Base-by-base conservation (phyloP, 2,888 invertebrate genomes). In the Orchesella flavescens region DNA sequence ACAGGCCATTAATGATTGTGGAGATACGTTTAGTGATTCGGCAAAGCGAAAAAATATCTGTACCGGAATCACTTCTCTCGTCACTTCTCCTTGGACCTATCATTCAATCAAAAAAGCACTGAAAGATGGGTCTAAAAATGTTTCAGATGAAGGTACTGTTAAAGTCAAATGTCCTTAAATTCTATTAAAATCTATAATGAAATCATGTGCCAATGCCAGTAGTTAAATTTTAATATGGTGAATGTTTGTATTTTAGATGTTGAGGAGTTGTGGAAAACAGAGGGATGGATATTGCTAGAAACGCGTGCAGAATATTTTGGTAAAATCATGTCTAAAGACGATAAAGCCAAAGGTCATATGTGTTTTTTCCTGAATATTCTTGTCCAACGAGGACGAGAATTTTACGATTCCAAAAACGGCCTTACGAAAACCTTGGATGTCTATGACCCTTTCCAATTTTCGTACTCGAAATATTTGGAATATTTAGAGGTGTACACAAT, bases 271-370 rank as follows among this genome's bases (percentile, higher is more conserved):
- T 85, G 84, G 82, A 57, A 72, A 1, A 34, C 76, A 1, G 86
- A 86, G 69, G 85, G 85, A 13, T 76, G 84, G 77, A 15, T 77
- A 10, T 49, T 86, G 23, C n/a, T 86, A 7, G 86, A 86, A 65
- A 68, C 68, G 0, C 55, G 86, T 34, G 15, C 85, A n/a, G 10
- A 82, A 86, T 19, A 69, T 44, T 15, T 43, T 86, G 57, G 23
- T 68, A 0, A 61, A 34, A 23, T 0, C 43, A 2, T 75, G 43
- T 53, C 34, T n/a, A 49, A 49, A 49, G 49, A n/a, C 12, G 49
- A 15, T 10, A 49, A 1, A 49, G 15, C 13, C 17, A 17, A 49
- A 59, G 66, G 69, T 43, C 71, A 24, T n/a, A 12, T 82, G 12
- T 80, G 69, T 53, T 43, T 65, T 1, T 34, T 76, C 49, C 71